Evolutionary conservation across 2,113 vertebrate genomes (phyloP), one percentile per base, ranked within the genome.

Genomic region (Anarrhichthys ocellatus): DNA sequence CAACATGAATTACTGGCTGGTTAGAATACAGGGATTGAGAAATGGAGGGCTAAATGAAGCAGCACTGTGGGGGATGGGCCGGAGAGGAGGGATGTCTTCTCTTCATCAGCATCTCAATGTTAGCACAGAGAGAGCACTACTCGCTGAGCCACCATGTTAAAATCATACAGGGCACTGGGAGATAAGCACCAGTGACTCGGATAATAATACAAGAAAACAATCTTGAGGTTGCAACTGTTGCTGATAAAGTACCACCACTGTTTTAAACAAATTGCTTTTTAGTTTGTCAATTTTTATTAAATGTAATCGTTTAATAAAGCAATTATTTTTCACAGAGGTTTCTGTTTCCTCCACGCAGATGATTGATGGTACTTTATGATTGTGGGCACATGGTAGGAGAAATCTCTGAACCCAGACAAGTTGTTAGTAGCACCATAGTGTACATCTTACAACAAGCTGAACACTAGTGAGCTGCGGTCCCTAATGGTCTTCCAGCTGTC

Each of bases 1-100:
- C 88, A 92, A 88, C 83, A 82, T 88, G 76, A 92, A 89, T 89
- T 86, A 93, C 90, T 58, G 73, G 58, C 38, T 86, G 74, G 66
- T 78, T 58, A 58, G 78, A 78, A 75, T 69, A 68, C 29, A 56
- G 72, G 48, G 50, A 52, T 48, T 64, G 64, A 78, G 48, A 64
- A 80, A 90, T 65, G 62, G 75, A 87, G 73, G 58, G 84, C 80
- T 64, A 59, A 68, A 87, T 75, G 78, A 67, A 78, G 82, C 62
- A 36, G 70, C 8, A 10, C 46, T n/a, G 46, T 65, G 54, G 50
- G 73, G 72, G 73, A 50, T 22, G 79, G 67, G 78, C 40, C 11
- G 27, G 40, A 72, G 52, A 40, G 29, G 66, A 78, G 20, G 27
- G 69, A 81, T 58, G 64, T 52, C 29, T 50, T 44, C 63, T 82